Evolutionary conservation across 2,888 invertebrate species (phyloP).

Genomic region (Perithous albicinctus): DNA sequence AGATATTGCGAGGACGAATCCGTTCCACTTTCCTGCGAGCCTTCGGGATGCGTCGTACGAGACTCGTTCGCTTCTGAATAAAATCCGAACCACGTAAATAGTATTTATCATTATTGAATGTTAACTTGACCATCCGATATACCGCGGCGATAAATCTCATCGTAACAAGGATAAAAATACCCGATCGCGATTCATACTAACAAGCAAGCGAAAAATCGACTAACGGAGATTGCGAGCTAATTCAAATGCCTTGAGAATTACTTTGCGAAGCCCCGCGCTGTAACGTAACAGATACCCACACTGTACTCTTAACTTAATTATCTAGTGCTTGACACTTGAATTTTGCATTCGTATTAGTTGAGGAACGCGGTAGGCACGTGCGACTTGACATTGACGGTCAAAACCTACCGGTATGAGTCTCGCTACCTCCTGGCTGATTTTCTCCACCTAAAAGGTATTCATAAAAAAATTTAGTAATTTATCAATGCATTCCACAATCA

Average conservation of each 20-base stretch:
- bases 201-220: slow-evolving; percentile 19
- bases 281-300: slow-evolving; percentile 70
- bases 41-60: slow-evolving; percentile 78
- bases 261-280: slow-evolving; percentile 66
- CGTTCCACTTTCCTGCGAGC: slow-evolving; percentile 75
- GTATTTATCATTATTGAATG: background rate
- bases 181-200: slow-evolving; percentile 69
- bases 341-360: slow-evolving; percentile 54
- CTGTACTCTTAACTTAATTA: slow-evolving; percentile 69
- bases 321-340: slow-evolving; percentile 56
- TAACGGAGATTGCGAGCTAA: slow-evolving; percentile 41
- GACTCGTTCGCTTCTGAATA: slow-evolving; percentile 78
- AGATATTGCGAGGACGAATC: slow-evolving; percentile 75
- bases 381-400: slow-evolving; percentile 65
- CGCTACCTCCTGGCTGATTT: slow-evolving; percentile 78
- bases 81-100: slow-evolving; percentile 14
- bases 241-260: slow-evolving; percentile 60
- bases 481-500: no score
- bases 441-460: slow-evolving; percentile 77
- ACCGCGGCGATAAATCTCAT: slow-evolving; percentile 37
- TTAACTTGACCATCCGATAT: background rate
- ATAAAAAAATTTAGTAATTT: slow-evolving; percentile 6
- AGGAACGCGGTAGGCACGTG: slow-evolving; percentile 53
- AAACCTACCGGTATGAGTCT: slow-evolving; percentile 79
- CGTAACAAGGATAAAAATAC: background rate